These are phyloP conservation scores for Globicephala melas DNA, from an alignment of 2,113 vertebrate species.

Conservation along the genomic window DNA sequence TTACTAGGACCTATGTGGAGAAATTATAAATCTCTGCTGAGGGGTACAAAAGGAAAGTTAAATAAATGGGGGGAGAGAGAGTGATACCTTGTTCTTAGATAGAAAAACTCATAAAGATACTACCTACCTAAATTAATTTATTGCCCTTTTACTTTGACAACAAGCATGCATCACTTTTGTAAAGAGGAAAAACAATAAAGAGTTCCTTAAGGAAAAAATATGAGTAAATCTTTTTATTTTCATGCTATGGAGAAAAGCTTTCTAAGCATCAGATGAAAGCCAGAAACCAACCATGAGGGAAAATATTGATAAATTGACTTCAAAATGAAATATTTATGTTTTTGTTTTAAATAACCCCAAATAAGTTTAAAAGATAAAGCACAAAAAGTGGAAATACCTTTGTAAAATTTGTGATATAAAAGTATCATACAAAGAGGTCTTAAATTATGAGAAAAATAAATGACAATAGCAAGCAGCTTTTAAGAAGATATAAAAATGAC, in stretches of 20 bases:
- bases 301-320: background rate
- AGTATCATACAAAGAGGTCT: background rate
- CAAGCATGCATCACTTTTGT: slow-evolving; percentile 52
- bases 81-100: background rate
- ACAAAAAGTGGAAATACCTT: background rate
- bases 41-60: background rate
- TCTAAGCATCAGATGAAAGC: slow-evolving; percentile 1
- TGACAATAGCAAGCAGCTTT: background rate
- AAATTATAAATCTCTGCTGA: background rate
- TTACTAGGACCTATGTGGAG: background rate
- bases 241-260: background rate
- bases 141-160: slow-evolving; percentile 37
- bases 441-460: slow-evolving; percentile 16
- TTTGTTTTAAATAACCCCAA: slow-evolving; percentile 34
- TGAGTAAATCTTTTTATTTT: slow-evolving; percentile 18
- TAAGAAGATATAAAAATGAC: background rate
- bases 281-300: background rate
- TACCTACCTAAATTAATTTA: slow-evolving; percentile 13
- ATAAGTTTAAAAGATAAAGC: slow-evolving; percentile 7
- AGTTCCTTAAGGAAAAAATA: slow-evolving; percentile 26
- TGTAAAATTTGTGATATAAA: slow-evolving; percentile 28
- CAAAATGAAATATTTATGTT: background rate
- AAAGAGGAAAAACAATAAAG: slow-evolving; percentile 45
- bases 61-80: background rate
- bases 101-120: background rate